Percentiles rank a stretch among this genome's conserved stretches.
phyloP scores from a whole-genome alignment of 2,888 invertebrate species.

The Oxycera nigricornis region DNA sequence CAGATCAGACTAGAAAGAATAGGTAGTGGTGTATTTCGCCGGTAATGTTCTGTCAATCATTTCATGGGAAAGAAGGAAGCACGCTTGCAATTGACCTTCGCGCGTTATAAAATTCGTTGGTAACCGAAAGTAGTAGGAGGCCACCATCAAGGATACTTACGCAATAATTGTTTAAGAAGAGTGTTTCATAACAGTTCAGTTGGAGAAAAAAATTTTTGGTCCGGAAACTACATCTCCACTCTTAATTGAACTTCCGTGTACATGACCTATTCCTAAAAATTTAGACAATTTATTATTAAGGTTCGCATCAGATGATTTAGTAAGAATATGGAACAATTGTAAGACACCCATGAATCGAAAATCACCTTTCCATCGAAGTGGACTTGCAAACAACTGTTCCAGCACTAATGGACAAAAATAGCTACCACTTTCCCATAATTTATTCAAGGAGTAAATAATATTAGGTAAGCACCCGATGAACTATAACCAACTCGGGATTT shows the following conservation, averaged over 20 bases:
- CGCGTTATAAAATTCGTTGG: neutral
- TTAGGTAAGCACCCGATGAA: neutral
- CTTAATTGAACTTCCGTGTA: neutral
- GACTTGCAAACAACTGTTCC: neutral
- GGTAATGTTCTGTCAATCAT: constrained; percentile 30
- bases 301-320: neutral
- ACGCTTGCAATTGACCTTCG: neutral
- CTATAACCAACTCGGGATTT: neutral
- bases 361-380: neutral
- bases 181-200: neutral
- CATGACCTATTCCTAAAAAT: neutral
- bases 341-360: neutral
- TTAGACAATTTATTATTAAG: neutral
- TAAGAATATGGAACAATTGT: neutral
- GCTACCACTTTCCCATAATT: neutral
- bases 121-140: neutral
- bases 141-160: neutral
- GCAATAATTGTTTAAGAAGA: neutral
- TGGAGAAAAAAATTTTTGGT: neutral
- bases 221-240: neutral
- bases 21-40: neutral
- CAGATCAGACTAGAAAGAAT: neutral
- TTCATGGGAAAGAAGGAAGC: neutral
- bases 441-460: neutral
- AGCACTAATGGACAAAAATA: neutral